Evolutionary conservation across 2,888 invertebrate species (phyloP), one percentile per base, ranked within the genome.

Genomic region (Eubasilissa splendida): DNA sequence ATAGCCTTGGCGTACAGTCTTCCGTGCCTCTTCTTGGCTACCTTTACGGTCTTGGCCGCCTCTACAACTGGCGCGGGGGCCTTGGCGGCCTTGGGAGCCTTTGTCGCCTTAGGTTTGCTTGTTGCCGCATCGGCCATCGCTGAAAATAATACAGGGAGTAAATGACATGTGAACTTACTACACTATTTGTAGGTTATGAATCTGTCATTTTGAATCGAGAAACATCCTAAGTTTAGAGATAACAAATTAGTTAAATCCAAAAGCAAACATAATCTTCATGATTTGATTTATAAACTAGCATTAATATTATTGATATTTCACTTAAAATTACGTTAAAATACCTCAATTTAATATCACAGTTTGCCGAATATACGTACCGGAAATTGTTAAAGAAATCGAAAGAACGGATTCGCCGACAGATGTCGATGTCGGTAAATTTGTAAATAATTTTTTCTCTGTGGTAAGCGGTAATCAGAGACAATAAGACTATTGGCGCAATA

Each of bases 1-100:
- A 99, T 96, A 63, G 98, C 98, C 90, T 98, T 98, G n/a, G 97
- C 97, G 87, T 98, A 99, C 73, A 99, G 92, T 86, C 98, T 93
- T 81, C 96, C 96, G 87, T 96, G 96, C 73, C 90, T 86, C 86
- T 90, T 90, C 88, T 85, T 91, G 75, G 89, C 88, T 85, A 90
- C 90, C 84, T 90, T 89, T 82, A 88, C 85, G 70, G 91, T 89
- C 85, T 92, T 92, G 81, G 91, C 88, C 84, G 91, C 89, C 70
- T 91, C 91, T 56, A 91, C 90, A 52, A 90, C 91, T 82, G 90
- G 91, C 66, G 91, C 91, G n/a, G 91, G 89, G 77, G 89, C 90
- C 85, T 91, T 92, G 60, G 90, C 88, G 63, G 90, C 88, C 87
- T 93, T 93, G 86, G 90, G 60, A 58, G 80, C 80, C 66, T 90